Conservation (phyloP, 2,888 invertebrate species). For the Drosophila subquinaria region DNA sequence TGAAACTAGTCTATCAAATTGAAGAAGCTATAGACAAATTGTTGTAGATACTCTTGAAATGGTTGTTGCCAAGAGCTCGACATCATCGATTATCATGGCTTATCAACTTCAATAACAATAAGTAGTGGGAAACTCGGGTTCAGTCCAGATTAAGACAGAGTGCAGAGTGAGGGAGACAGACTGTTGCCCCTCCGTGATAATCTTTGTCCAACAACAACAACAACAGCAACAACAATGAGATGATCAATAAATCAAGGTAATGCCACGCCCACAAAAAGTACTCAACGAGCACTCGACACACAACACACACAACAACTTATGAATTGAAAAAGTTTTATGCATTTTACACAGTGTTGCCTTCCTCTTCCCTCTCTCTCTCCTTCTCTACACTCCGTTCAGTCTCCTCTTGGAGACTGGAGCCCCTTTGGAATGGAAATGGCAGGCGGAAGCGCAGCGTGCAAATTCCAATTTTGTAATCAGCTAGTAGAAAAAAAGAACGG, state of each 20-base stretch:
- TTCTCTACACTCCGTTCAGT: neutral
- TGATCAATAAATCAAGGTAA: constrained; percentile 68
- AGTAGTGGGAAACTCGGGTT: no score
- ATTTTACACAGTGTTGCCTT: neutral
- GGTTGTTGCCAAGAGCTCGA: no score
- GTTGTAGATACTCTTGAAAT: no score
- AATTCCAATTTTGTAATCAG: constrained; percentile 75
- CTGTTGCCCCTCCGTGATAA: constrained; percentile 7
- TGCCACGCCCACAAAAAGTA: constrained; percentile 49
- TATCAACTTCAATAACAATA: no score
- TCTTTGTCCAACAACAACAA: constrained; percentile 10
- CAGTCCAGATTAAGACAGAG: constrained; percentile 25
- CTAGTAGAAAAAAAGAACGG: constrained; percentile 28
- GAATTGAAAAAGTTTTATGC: constrained; percentile 60
- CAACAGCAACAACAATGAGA: constrained; percentile 9
- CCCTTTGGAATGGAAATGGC: constrained; percentile 3
- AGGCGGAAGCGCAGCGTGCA: constrained; percentile 68
- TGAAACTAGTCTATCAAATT: no score
- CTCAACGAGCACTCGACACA: constrained; percentile 13
- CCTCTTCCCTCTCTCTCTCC: neutral
- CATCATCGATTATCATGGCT: no score
- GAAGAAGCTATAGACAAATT: no score
- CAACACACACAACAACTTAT: constrained; percentile 36
- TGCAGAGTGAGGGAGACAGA: neutral
- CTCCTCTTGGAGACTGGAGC: constrained; percentile 4